phyloP scores from a whole-genome alignment of 2,888 invertebrate genomes.

The Heteromyza rotundicornis region DNA sequence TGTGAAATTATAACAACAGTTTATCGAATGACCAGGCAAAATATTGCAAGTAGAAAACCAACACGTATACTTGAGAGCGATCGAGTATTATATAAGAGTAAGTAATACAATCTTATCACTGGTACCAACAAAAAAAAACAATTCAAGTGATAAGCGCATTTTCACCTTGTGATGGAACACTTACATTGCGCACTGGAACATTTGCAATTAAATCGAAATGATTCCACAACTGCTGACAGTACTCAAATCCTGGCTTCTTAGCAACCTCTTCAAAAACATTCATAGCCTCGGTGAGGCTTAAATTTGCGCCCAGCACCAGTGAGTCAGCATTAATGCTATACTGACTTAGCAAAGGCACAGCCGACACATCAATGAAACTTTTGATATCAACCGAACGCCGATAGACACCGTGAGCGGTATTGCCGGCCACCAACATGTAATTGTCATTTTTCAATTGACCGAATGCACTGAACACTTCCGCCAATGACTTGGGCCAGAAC shows the following conservation, averaged over 20 bases:
- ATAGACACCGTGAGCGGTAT: constrained; percentile 75
- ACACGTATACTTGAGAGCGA: background rate
- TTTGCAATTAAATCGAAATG: constrained; percentile 73
- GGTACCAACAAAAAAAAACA: too few species aligned
- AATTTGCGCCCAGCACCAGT: constrained; percentile 54
- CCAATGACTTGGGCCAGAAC: constrained; percentile 48
- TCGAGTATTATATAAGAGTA: background rate
- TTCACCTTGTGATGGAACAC: too few species aligned
- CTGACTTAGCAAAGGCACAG: constrained; percentile 66
- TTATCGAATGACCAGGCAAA: too few species aligned
- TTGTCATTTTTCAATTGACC: constrained; percentile 48
- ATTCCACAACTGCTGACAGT: constrained; percentile 62
- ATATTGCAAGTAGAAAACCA: background rate
- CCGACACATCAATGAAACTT: constrained; percentile 71
- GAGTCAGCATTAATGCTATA: constrained; percentile 50
- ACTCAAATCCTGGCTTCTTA: constrained; percentile 64
- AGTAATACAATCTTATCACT: too few species aligned
- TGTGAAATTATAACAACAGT: too few species aligned
- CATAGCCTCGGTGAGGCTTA: constrained; percentile 66
- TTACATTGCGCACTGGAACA: constrained; percentile 72
- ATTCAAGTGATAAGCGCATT: too few species aligned
- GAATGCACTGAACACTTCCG: constrained; percentile 54
- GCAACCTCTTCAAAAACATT: constrained; percentile 61
- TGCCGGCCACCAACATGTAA: constrained; percentile 75
- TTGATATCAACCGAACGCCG: constrained; percentile 53